Percentiles rank a stretch among this genome's conserved stretches.
These are phyloP conservation scores for Strigamia maritima DNA, from an alignment of 2,888 invertebrate genomes.

Conservation along the genomic window DNA sequence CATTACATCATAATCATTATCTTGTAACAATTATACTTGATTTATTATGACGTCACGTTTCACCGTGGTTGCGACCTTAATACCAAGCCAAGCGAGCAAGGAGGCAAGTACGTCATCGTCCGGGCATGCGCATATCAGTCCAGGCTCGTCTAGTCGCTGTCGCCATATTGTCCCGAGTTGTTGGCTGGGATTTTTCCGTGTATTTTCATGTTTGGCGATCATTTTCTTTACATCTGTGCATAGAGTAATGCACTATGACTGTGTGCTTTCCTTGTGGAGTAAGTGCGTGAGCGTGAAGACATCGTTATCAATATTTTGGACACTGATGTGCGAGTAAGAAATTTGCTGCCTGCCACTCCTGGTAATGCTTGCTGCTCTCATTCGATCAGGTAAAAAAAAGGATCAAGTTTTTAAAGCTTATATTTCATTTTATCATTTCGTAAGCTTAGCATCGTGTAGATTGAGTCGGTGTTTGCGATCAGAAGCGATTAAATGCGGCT, in stretches of 20 bases:
- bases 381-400: slow-evolving; percentile 15
- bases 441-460: neutral
- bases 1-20: neutral
- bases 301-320: slow-evolving; percentile 11
- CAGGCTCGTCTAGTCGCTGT: slow-evolving; percentile 17
- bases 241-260: slow-evolving; percentile 29
- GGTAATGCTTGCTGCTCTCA: slow-evolving; percentile 29
- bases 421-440: neutral
- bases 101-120: neutral
- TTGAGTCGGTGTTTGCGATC: neutral
- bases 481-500: neutral
- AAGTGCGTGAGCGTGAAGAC: slow-evolving; percentile 17
- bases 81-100: neutral
- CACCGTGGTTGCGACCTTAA: neutral
- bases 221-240: neutral
- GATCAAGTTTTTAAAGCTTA: neutral
- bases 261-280: slow-evolving; percentile 24
- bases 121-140: neutral
- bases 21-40: neutral
- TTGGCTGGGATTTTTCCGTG: slow-evolving; percentile 24
- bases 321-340: slow-evolving; percentile 21
- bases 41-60: neutral
- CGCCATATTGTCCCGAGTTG: slow-evolving; percentile 29
- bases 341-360: slow-evolving; percentile 29
- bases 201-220: slow-evolving; percentile 15